These are phyloP conservation scores for Ypsolopha scabrella DNA, from an alignment of 2,888 invertebrate genomes.

Conservation along the genomic window DNA sequence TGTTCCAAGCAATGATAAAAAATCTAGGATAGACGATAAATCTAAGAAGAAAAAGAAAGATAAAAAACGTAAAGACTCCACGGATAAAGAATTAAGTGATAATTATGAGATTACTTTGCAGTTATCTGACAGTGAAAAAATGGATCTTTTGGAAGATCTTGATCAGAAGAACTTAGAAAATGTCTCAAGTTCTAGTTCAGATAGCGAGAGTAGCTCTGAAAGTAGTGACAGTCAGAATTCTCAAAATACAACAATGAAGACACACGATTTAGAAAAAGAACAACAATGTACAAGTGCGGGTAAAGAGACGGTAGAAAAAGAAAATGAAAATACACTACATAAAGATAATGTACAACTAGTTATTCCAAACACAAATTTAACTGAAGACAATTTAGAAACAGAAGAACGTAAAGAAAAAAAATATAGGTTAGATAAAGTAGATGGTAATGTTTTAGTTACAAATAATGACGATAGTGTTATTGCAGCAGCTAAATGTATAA, in stretches of 20 bases:
- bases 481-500: too few relatives aligned
- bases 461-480: too few relatives aligned
- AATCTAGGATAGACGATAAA: too few relatives aligned
- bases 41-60: not conserved
- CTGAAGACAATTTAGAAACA: not conserved
- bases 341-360: not conserved
- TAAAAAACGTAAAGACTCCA: not conserved
- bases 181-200: constrained; percentile 21
- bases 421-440: too few relatives aligned
- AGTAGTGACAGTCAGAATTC: constrained; percentile 11
- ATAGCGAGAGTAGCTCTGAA: constrained; percentile 27
- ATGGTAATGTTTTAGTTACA: too few relatives aligned
- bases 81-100: constrained; percentile 15
- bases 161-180: constrained; percentile 42
- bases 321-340: not conserved
- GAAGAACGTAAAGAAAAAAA: too few relatives aligned
- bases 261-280: not conserved
- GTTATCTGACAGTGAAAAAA: constrained; percentile 58
- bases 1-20: not conserved
- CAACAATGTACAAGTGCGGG: not conserved
- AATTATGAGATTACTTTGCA: constrained; percentile 60
- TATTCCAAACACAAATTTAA: not conserved
- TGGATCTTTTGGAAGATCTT: constrained; percentile 57
- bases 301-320: constrained; percentile 4
- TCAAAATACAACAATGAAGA: not conserved